Base-by-base conservation (phyloP, 2,888 invertebrate genomes). In the Patella ulyssiponensis region DNA sequence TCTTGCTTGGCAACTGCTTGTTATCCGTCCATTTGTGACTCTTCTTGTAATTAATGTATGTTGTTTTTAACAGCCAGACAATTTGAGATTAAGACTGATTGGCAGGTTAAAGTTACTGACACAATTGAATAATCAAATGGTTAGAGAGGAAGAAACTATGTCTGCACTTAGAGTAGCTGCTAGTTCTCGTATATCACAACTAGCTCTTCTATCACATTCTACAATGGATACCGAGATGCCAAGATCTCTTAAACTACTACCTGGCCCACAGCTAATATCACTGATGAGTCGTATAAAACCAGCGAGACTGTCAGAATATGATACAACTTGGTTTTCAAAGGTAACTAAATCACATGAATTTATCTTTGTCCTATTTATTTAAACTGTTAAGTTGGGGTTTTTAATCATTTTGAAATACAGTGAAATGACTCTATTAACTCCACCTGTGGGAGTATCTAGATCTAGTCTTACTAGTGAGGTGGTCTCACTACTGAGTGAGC, bases 151-250 rank as follows among this genome's bases (percentile, higher is more conserved):
- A 15, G 92, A 92, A 81, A 84, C 88, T 2, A 86, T 88, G 7
- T 82, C 86, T 33, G 90, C 90, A 2, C 82, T 89, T 27, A 78
- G 89, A 54, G 86, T 90, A 75, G 89, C 90, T 9, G 89, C 89
- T n/a, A 90, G 90, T 12, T 90, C 91, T 1, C 80, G 90, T 54
- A 88, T 91, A 71, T 91, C 90, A 51, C 89, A 89, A 85, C 83
- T 89, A 75, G 89, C 89, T 0, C 79, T 91, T 71, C 82, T 90
- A 69, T 85, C 87, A 12, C 88, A 88, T 79, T 87, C 89, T 1
- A 83, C 90, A 52, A 88, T 88, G 9, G 90, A 91, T 81, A 75
- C 77, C 0, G 71, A 76, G 27, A 82, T 83, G 56, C 90, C 90
- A 23, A 78, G 90, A 17, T 87, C 90, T 20, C 86, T 91, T 17